Base-by-base conservation (phyloP, 2,797 vertebrate species). In the Liasis olivaceus region DNA sequence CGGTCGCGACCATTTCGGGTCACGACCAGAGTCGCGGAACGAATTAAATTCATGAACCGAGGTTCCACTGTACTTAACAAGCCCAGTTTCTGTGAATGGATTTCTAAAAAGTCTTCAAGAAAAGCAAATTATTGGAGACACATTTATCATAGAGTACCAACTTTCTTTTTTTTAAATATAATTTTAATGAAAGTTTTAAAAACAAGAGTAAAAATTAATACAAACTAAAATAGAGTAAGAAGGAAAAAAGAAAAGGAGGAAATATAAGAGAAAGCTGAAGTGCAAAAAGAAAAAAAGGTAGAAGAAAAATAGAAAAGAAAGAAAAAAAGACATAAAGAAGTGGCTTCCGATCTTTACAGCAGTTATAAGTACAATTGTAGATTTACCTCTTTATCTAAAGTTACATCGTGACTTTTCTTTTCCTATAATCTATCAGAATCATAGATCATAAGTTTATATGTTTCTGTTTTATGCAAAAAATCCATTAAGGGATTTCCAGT, bases 31-130 rank as follows among this genome's bases (percentile, higher is more conserved):
- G n/a, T n/a, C n/a, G n/a, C n/a, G n/a, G n/a, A n/a, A n/a, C n/a
- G n/a, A n/a, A n/a, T n/a, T n/a, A n/a, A n/a, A n/a, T n/a, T n/a
- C n/a, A n/a, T n/a, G n/a, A n/a, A n/a, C n/a, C n/a, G n/a, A n/a
- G n/a, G n/a, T n/a, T n/a, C n/a, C n/a, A n/a, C n/a, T n/a, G n/a
- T n/a, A 86, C 54, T 42, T 87, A 66, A 56, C 58, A 87, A 90
- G 64, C 28, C 66, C 17, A 77, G 87, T 90, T 59, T 90, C 85
- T 87, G 14, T 63, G 89, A 66, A 90, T 81, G 85, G 62, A 58
- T 87, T 24, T 77, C 47, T 1, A 56, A 90, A 85, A 63, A 64
- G 47, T 64, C 28, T 64, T 31, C 47, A 7, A 51, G 26, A 26
- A 92, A 84, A 81, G 63, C 13, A 84, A 63, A 87, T 2, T 26